Evolutionary conservation across 2,113 vertebrate species (phyloP).

Genomic region (Cavia aperea): DNA sequence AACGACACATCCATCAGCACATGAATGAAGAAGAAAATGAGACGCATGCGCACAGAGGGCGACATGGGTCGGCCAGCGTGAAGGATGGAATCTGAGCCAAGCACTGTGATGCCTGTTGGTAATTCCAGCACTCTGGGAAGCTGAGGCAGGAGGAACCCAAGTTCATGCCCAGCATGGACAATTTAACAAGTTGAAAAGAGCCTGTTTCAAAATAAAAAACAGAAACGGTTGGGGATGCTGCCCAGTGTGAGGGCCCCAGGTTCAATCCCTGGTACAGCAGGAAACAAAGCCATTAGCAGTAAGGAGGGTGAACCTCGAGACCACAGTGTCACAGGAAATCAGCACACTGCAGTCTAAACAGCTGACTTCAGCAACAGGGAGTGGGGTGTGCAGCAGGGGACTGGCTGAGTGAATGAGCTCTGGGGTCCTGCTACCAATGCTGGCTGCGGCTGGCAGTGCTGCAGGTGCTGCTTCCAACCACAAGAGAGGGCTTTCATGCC

Average conservation of each 20-base stretch:
- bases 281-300: not conserved
- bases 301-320: not conserved
- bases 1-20: not conserved
- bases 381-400: not conserved
- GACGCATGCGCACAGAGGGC: not conserved
- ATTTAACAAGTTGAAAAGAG: not conserved
- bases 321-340: not conserved
- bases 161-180: not conserved
- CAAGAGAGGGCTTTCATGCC: not conserved
- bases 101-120: not conserved
- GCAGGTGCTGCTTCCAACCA: not conserved
- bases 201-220: not conserved
- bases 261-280: not conserved
- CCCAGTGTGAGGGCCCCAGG: not conserved
- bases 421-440: not conserved
- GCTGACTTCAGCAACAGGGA: not conserved
- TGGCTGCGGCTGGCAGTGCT: not conserved
- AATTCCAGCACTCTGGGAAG: not conserved
- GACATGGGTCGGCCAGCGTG: no score
- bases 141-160: not conserved
- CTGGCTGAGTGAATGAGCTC: not conserved
- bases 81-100: not conserved
- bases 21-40: not conserved
- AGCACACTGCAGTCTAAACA: not conserved
- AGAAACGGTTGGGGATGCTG: not conserved